A percentile compares a stretch with the other conserved stretches of the same genome.
These are phyloP conservation scores for Archegozetes longisetosus DNA, from an alignment of 1,140 invertebrate species.

Conservation along the genomic window DNA sequence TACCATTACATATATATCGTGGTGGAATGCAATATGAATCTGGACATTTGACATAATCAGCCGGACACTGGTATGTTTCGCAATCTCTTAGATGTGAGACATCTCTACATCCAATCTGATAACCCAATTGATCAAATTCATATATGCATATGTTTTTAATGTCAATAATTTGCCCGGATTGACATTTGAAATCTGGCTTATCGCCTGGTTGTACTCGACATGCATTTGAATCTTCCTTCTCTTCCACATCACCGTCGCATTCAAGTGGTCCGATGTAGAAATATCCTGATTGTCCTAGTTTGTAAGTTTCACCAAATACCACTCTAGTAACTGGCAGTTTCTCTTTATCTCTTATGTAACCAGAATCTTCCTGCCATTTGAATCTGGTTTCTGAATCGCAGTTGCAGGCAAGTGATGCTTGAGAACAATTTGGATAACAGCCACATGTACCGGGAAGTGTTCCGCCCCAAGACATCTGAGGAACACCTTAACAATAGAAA, in stretches of 20 bases:
- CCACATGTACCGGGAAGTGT: conserved; percentile 15
- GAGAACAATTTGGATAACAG: conserved; percentile 15
- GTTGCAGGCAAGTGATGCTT: conserved; percentile 17
- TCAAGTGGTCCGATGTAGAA: conserved; percentile 22
- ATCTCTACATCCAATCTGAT: conserved; percentile 28
- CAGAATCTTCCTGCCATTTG: conserved; percentile 17
- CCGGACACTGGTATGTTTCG: conserved; percentile 23
- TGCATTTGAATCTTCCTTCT: neutral
- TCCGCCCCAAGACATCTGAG: conserved; percentile 20
- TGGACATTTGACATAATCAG: conserved; percentile 28
- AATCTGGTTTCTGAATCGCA: conserved; percentile 19
- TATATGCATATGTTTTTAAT: conserved; percentile 20
- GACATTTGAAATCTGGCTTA: conserved; percentile 15
- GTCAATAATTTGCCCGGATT: conserved; percentile 22
- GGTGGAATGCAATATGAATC: conserved; percentile 29
- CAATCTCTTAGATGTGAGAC: conserved; percentile 29
- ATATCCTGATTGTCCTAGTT: conserved; percentile 19
- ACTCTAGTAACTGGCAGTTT: conserved; percentile 19
- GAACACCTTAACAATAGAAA: neutral
- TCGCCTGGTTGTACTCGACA: neutral
- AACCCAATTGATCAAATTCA: conserved; percentile 24
- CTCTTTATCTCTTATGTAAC: conserved; percentile 17
- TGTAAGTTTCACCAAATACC: conserved; percentile 18
- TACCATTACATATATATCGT: conserved; percentile 26
- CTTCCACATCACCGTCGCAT: conserved; percentile 15